phyloP scores from a whole-genome alignment of 2,888 invertebrate species.

The Cabera pusaria region DNA sequence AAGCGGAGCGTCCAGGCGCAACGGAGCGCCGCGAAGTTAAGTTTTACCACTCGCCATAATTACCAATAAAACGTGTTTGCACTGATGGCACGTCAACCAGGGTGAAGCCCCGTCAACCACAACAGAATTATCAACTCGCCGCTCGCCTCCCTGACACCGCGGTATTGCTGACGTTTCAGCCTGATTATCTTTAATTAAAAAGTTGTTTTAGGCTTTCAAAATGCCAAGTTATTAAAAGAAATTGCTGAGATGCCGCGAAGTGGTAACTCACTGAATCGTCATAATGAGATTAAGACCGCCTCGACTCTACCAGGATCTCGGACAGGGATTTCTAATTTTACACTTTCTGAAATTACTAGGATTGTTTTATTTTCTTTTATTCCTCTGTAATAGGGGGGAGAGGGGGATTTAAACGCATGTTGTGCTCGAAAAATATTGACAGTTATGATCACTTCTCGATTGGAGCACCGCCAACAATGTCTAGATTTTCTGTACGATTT shows the following conservation, averaged over 20 bases:
- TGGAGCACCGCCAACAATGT: slow-evolving; percentile 76
- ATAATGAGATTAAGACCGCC: slow-evolving; percentile 69
- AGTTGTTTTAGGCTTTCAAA: slow-evolving; percentile 70
- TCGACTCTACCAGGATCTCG: slow-evolving; percentile 50
- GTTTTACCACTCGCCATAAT: slow-evolving; percentile 73
- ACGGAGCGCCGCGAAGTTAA: slow-evolving; percentile 68
- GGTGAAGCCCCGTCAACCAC: slow-evolving; percentile 37
- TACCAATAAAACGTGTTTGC: slow-evolving; percentile 72
- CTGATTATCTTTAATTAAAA: slow-evolving; percentile 79
- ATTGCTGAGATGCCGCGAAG: slow-evolving; percentile 62
- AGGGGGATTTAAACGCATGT: slow-evolving; percentile 55
- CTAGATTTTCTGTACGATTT: slow-evolving; percentile 77
- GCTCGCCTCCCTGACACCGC: slow-evolving; percentile 62
- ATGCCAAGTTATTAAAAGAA: slow-evolving; percentile 74
- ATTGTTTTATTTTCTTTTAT: slow-evolving; percentile 41
- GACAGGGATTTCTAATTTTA: slow-evolving; percentile 40
- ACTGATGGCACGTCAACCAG: slow-evolving; percentile 57
- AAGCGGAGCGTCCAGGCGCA: slow-evolving; percentile 51
- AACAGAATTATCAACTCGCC: slow-evolving; percentile 67
- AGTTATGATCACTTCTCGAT: slow-evolving; percentile 81
- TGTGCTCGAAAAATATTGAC: slow-evolving; percentile 78
- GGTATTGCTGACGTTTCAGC: slow-evolving; percentile 69
- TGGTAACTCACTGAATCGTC: slow-evolving; percentile 68
- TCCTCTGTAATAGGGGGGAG: slow-evolving; percentile 42
- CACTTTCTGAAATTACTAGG: slow-evolving; percentile 29